Evolutionary conservation across 2,888 invertebrate species (phyloP), one percentile per base, ranked within the genome.

Genomic region (Cerastoderma edule): DNA sequence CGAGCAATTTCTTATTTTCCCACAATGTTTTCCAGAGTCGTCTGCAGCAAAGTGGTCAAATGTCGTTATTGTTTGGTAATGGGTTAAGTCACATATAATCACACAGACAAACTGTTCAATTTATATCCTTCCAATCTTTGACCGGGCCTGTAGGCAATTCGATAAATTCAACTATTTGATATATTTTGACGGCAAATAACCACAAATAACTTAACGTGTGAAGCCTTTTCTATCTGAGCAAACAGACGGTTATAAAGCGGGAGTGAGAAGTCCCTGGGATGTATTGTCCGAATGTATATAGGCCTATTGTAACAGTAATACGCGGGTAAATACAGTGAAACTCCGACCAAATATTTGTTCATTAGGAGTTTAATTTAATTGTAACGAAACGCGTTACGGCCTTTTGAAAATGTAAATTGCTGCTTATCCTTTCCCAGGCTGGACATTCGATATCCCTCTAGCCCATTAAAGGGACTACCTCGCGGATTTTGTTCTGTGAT

Each of bases 151-250:
- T 57, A 33, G 35, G 19, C 16, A 32, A 22, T 35, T 57, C 57
- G n/a, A 57, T 28, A 64, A n/a, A 48, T 53, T 48, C 39, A 24
- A 46, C 57, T 28, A 48, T 60, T 50, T 50, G 60, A 70, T 73
- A 68, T 53, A 69, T 77, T 70, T 69, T 66, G 60, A 77, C 63
- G 65, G 73, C 70, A 72, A 69, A 69, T 69, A 77, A 56, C 50
- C 60, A 73, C 73, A 66, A 57, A 57, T 57, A 33, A 57, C 32
- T 57, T 57, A 13, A 57, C n/a, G 50, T 50, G 50, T 22, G 50
- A 50, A 50, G 50, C 24, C 57, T 22, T 57, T 33, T 57, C 57
- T 22, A 56, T 35, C 32, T 35, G 22, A 35, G 35, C 35, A 57
- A 57, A 57, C 35, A 57, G 22, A 57, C 22, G 32, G 6, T 28